Evolutionary conservation across 2,113 vertebrate genomes (phyloP).

Genomic region (Neogale vison): DNA sequence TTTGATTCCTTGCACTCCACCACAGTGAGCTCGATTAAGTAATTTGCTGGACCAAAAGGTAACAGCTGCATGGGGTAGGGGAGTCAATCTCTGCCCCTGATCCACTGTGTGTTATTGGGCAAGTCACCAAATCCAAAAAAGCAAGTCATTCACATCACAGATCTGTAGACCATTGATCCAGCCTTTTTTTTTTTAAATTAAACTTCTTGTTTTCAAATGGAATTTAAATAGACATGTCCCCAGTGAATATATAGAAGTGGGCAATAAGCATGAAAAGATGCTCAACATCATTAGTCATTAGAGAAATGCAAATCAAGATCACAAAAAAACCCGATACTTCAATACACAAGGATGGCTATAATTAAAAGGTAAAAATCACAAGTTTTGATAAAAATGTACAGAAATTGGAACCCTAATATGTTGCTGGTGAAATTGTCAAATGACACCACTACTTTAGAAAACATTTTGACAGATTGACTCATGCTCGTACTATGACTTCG

Average conservation of each 20-base stretch:
- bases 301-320: conserved; percentile 37
- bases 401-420: neutral
- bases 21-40: neutral
- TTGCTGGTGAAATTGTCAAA: neutral
- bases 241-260: neutral
- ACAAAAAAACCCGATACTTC: neutral
- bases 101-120: neutral
- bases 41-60: neutral
- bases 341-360: neutral
- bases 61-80: neutral
- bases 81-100: neutral
- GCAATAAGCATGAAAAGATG: neutral
- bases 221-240: neutral
- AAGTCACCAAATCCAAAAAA: neutral
- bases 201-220: neutral
- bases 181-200: neutral
- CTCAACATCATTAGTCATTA: neutral
- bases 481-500: neutral
- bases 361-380: neutral
- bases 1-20: neutral
- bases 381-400: neutral
- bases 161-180: neutral
- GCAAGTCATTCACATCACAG: neutral
- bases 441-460: neutral
- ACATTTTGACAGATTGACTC: neutral